phyloP scores from a whole-genome alignment of 2,113 vertebrate genomes.

The Chelonoidis abingdonii region DNA sequence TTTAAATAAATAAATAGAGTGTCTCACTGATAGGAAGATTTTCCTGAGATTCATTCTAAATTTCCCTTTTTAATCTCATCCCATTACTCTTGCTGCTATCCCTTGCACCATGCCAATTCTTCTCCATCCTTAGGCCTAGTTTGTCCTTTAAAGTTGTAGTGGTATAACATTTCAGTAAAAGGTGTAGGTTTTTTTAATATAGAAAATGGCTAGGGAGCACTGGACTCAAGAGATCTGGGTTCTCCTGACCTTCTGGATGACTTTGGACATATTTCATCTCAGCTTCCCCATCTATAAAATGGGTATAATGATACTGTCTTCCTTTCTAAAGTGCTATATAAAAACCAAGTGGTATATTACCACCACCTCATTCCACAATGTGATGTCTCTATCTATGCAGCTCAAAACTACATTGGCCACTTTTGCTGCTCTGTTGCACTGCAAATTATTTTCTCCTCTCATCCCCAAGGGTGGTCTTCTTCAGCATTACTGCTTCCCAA shows the following conservation, averaged over 20 bases:
- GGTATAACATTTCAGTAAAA: neutral
- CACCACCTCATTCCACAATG: neutral
- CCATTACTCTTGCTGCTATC: neutral
- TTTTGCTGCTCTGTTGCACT: neutral
- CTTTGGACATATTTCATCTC: neutral
- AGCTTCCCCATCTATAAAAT: neutral
- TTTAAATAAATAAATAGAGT: neutral
- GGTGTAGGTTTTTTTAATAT: neutral
- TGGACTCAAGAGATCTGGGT: neutral
- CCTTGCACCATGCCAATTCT: neutral
- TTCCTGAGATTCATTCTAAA: neutral
- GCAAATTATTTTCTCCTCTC: neutral
- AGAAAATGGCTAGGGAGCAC: neutral
- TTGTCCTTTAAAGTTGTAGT: neutral
- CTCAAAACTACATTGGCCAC: neutral
- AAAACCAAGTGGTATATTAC: neutral
- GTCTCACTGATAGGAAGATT: neutral
- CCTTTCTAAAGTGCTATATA: neutral
- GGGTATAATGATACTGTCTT: neutral
- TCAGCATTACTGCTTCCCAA: neutral
- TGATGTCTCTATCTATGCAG: neutral
- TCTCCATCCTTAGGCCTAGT: rapidly evolving
- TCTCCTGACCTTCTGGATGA: neutral
- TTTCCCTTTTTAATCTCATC: neutral
- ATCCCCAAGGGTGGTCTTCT: rapidly evolving